A percentile compares a stretch with the other conserved stretches of the same genome.
Evolutionary conservation across 2,888 invertebrate species (phyloP).

Genomic region (Melipona beecheii): DNA sequence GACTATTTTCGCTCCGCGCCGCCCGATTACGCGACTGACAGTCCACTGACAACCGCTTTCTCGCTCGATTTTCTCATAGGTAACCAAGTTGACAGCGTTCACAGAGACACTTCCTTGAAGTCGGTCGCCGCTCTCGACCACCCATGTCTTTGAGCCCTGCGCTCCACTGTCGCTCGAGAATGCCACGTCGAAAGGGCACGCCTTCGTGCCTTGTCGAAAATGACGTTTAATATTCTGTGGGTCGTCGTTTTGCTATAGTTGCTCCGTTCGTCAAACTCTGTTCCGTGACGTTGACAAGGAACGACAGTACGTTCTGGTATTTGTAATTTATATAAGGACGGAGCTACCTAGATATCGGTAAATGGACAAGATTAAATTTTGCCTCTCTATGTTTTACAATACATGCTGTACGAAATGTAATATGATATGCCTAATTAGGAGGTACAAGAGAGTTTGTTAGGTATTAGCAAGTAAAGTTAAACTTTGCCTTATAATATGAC

Average conservation of each 20-base stretch:
- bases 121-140: slow-evolving; percentile 63
- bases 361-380: background rate
- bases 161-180: slow-evolving; percentile 7
- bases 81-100: slow-evolving; percentile 71
- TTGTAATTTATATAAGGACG: background rate
- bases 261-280: background rate
- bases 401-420: too few species aligned
- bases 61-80: slow-evolving; percentile 69
- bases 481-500: background rate
- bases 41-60: slow-evolving; percentile 74
- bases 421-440: background rate
- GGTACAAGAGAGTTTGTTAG: background rate
- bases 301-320: background rate
- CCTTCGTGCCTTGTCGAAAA: slow-evolving; percentile 10
- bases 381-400: background rate
- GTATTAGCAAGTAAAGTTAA: too few species aligned
- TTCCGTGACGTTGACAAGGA: background rate
- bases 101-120: slow-evolving; percentile 72
- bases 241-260: background rate
- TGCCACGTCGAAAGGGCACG: slow-evolving; percentile 1
- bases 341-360: rapidly evolving
- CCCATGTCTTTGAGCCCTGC: slow-evolving; percentile 55
- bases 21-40: slow-evolving; percentile 73
- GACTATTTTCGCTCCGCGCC: slow-evolving; percentile 75
- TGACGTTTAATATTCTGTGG: background rate